phyloP scores from a whole-genome alignment of 2,888 invertebrate genomes.

The Colletes collaris region DNA sequence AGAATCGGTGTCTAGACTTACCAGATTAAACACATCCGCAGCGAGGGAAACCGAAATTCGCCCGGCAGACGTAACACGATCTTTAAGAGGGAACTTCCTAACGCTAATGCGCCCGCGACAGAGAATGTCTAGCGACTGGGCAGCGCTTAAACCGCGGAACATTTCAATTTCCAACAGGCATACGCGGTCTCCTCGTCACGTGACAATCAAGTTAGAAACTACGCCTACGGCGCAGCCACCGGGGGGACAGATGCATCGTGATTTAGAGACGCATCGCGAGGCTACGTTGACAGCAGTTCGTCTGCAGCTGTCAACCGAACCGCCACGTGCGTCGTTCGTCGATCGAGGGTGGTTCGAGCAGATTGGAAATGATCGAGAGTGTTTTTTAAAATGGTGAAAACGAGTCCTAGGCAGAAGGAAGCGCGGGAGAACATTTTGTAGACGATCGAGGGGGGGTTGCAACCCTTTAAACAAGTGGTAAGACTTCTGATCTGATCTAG shows the following conservation, averaged over 20 bases:
- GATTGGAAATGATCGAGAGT: too few species aligned
- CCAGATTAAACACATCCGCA: slow-evolving; percentile 63
- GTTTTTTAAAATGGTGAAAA: too few species aligned
- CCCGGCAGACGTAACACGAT: slow-evolving; percentile 44
- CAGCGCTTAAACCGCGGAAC: slow-evolving; percentile 50
- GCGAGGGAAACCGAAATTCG: slow-evolving; percentile 42
- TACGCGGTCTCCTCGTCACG: slow-evolving; percentile 45
- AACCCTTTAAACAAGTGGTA: too few species aligned
- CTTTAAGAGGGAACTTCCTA: slow-evolving; percentile 49
- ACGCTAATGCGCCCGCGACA: slow-evolving; percentile 56
- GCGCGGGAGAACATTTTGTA: too few species aligned
- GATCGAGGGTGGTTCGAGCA: too few species aligned
- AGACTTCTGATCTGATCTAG: too few species aligned
- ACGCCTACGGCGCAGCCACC: slow-evolving; percentile 23
- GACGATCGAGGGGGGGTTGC: too few species aligned
- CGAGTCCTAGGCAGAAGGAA: too few species aligned
- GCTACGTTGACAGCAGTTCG: slow-evolving; percentile 2
- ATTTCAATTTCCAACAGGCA: slow-evolving; percentile 69
- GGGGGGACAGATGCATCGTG: not conserved
- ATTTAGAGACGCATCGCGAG: slow-evolving; percentile 16
- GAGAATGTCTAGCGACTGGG: slow-evolving; percentile 69
- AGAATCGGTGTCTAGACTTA: slow-evolving; percentile 51
- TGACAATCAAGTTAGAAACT: slow-evolving; percentile 42
- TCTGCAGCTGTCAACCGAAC: not conserved
- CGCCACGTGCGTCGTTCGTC: too few species aligned